Base-by-base conservation (phyloP, 2,888 invertebrate genomes). In the Diachrysia chrysitis region DNA sequence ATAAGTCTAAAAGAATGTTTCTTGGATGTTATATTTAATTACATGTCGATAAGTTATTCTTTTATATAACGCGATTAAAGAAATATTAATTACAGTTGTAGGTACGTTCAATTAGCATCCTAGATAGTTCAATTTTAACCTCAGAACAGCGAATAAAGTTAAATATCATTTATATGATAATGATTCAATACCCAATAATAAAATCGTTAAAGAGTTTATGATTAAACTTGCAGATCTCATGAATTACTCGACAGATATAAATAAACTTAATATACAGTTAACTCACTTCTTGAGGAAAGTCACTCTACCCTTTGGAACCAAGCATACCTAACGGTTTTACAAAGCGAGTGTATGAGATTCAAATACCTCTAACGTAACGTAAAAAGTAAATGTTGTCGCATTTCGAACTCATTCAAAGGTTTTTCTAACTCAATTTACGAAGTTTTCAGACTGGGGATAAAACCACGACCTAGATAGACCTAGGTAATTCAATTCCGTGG, bases 401-500 rank as follows among this genome's bases (percentile, higher is more conserved):
- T 42, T 16, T 42, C 42, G n/a, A n/a, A 37, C n/a, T 42, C 32
- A 58, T 66, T 63, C 66, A 56, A 57, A 69, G 73, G 55, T 64
- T 71, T 73, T 71, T 58, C 51, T 46, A 67, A 48, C 63, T 73
- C 55, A 60, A 32, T 23, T n/a, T 19, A 35, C 23, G 17, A 12
- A 46, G 19, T 57, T 32, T 56, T 63, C 53, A 61, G 51, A 23
- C 16, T 12, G 10, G 42, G 58, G 21, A 60, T 51, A 35, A 62
- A 70, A 42, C 25, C 23, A 35, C 32, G 66, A 74, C 53, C 21
- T 35, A 71, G 53, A 74, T 59, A 61, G 42, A 16, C 53, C n/a
- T 62, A n/a, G n/a, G n/a, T n/a, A 53, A 71, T 71, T 58, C 35
- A 46, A 63, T 74, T 71, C 29, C 10, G 59, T 58, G 66, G 62